Conservation (phyloP, 2,113 vertebrate species). For the Aptenodytes forsteri region DNA sequence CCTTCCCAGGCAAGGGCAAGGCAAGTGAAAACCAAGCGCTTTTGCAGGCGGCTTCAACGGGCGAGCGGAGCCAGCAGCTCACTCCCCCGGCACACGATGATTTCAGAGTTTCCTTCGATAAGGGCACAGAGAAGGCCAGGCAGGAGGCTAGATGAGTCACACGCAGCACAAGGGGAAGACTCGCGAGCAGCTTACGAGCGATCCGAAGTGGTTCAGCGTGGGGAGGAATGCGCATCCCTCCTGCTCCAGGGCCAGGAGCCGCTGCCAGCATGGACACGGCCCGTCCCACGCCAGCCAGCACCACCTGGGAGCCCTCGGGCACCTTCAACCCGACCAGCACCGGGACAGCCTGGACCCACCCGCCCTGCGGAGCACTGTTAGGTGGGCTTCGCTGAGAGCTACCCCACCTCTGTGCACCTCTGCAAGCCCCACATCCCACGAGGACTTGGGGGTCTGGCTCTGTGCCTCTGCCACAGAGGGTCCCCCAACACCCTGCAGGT, state of each 20-base stretch:
- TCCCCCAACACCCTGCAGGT: accelerated
- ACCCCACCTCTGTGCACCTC: not conserved
- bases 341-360: accelerated
- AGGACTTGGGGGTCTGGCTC: not conserved
- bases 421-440: not conserved
- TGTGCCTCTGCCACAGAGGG: not conserved
- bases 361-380: accelerated
- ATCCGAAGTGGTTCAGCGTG: accelerated
- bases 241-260: not conserved
- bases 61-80: not conserved
- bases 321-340: not conserved
- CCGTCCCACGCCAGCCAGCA: accelerated
- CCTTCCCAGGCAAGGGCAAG: not conserved
- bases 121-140: not conserved
- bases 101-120: slow-evolving; percentile 38
- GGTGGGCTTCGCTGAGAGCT: accelerated
- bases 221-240: not conserved
- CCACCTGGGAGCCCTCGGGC: not conserved
- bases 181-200: not conserved
- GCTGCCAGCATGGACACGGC: accelerated
- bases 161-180: not conserved
- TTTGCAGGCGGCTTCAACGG: not conserved
- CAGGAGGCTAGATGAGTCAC: slow-evolving; percentile 31
- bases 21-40: not conserved
- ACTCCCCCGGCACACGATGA: not conserved